phyloP scores from a whole-genome alignment of 2,113 vertebrate genomes.

The Lanius collurio region DNA sequence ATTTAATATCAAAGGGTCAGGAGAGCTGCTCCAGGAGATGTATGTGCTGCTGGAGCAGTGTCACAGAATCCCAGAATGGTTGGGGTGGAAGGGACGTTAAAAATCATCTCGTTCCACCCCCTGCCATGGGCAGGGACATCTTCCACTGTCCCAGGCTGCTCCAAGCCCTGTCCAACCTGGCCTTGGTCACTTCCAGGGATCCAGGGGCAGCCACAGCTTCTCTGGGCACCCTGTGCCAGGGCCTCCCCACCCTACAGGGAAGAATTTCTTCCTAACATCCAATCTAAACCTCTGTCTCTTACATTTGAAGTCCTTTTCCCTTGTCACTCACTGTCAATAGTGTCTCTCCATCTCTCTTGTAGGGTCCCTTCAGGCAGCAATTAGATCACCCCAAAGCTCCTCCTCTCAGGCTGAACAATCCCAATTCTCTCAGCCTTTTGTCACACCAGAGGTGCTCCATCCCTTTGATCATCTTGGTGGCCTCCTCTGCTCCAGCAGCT shows the following conservation, averaged over 20 bases:
- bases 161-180: neutral
- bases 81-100: neutral
- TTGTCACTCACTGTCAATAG: neutral
- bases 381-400: neutral
- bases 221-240: neutral
- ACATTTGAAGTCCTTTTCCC: neutral
- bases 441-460: neutral
- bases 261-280: no score
- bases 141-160: neutral
- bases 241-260: accelerated
- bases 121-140: neutral
- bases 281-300: neutral
- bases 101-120: neutral
- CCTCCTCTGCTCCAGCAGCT: neutral
- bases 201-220: neutral
- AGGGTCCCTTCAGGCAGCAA: neutral
- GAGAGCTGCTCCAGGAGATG: neutral
- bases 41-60: neutral
- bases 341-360: neutral
- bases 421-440: neutral
- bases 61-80: neutral
- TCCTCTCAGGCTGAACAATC: neutral
- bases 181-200: neutral
- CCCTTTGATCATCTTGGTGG: neutral
- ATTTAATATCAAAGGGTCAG: neutral